Evolutionary conservation across 2,888 invertebrate genomes (phyloP).

Genomic region (Temnothorax rugatulus): DNA sequence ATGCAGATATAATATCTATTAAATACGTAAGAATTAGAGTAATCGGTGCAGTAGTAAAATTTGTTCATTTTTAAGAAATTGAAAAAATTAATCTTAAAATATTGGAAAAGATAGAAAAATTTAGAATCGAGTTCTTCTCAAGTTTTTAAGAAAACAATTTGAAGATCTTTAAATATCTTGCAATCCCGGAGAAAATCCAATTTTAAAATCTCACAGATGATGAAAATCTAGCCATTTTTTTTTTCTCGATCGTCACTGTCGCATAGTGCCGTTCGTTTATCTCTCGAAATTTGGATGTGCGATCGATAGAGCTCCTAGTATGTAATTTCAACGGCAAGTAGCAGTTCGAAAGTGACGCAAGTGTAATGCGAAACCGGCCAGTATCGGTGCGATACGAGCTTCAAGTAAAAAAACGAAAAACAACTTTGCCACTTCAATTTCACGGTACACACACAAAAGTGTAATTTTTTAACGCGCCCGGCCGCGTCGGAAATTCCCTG

Average conservation of each 20-base stretch:
- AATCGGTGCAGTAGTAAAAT: background rate
- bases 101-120: background rate
- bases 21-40: background rate
- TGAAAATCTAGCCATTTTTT: background rate
- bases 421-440: conserved; percentile 41
- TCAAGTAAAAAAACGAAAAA: conserved; percentile 42
- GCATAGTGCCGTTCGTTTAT: background rate
- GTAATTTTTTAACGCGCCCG: conserved; percentile 50
- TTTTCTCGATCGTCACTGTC: background rate
- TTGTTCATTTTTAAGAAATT: background rate
- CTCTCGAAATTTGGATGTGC: conserved; percentile 8
- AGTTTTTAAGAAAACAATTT: background rate
- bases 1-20: background rate
- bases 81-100: background rate
- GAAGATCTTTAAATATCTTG: background rate
- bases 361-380: conserved; percentile 22
- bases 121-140: background rate
- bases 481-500: conserved; percentile 42
- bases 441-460: conserved; percentile 40
- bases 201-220: background rate
- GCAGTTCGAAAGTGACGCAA: conserved; percentile 20
- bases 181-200: background rate
- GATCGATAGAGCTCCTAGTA: conserved; percentile 4
- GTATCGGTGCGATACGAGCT: conserved; percentile 11
- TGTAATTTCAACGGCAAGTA: conserved; percentile 25